Base-by-base conservation (phyloP, 2,888 invertebrate species). In the Dryadula phaetusa region DNA sequence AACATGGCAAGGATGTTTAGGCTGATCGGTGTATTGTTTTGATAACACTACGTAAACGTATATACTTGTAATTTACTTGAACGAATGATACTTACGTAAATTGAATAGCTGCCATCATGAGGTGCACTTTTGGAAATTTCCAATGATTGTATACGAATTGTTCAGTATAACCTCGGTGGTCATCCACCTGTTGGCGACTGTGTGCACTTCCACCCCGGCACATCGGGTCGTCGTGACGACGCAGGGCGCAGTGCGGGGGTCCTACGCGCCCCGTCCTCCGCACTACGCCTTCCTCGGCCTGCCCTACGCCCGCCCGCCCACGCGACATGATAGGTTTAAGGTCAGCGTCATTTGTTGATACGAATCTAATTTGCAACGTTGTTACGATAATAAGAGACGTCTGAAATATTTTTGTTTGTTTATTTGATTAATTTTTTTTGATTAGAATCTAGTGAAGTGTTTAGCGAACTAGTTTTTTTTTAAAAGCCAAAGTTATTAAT, bases 261-360 rank as follows among this genome's bases (percentile, higher is more conserved):
- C 90, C 80, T 77, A 82, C 71, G 72, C 74, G 69, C 75, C 82
- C 58, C 71, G 66, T 63, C 83, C 83, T 56, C 83, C 87, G 47
- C 85, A 90, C 81, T 89, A 81, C 78, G 83, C 83, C 64, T 92
- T 79, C 84, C 85, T 88, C 76, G 92, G 92, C 53, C 73, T 92
- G 52, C 90, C 90, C 53, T 92, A 92, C 83, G 91, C 87, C 62
- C 82, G 79, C 71, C 77, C 85, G 44, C 85, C 84, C 75, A 80
- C 82, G 3, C 77, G 70, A 8, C 64, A 58, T 70, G 72, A 81
- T 82, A 82, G 88, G 77, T 90, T 86, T 77, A 86, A 90, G 90
- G 92, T 90, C 79, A 83, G 72, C 71, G 78, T 74, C 70, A 77
- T 81, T 82, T 79, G 77, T 76, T 79, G 76, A 80, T 78, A 76